Conservation (phyloP, 2,113 vertebrate genomes). For the Podarcis muralis region DNA sequence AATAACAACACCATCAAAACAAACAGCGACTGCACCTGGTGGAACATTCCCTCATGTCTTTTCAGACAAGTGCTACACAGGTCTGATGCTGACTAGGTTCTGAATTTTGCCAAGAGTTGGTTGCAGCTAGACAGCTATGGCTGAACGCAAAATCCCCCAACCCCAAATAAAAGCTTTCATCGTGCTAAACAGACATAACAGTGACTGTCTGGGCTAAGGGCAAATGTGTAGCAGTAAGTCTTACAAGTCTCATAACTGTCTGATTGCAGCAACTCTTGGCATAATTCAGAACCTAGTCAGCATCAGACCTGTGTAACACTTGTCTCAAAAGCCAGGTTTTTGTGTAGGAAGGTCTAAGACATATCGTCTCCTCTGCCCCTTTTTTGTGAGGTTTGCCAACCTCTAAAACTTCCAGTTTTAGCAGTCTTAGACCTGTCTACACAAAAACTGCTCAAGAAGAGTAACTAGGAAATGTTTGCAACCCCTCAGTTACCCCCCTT, state of each 20-base stretch:
- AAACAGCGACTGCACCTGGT: constrained; percentile 36
- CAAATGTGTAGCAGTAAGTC: neutral
- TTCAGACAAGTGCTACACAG: constrained; percentile 45
- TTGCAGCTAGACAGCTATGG: neutral
- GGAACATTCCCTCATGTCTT: constrained; percentile 40
- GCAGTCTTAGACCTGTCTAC: neutral
- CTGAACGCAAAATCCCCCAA: neutral
- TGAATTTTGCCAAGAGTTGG: constrained; percentile 23
- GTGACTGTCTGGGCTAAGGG: neutral
- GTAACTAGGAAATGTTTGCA: too few relatives aligned
- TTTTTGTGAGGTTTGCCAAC: neutral
- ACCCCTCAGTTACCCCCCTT: too few relatives aligned
- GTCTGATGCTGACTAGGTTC: constrained; percentile 17
- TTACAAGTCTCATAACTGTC: neutral
- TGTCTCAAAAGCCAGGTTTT: too few relatives aligned
- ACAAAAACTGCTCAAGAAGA: too few relatives aligned
- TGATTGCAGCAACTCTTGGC: too few relatives aligned
- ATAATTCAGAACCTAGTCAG: too few relatives aligned
- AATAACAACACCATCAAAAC: constrained; percentile 14
- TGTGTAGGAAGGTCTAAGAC: too few relatives aligned
- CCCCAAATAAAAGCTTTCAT: neutral
- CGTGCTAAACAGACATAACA: neutral
- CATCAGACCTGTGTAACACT: too few relatives aligned
- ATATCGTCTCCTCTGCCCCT: neutral
- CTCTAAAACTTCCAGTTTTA: neutral